These are phyloP conservation scores for Macropodus opercularis DNA, from an alignment of 2,797 vertebrate species.

Conservation along the genomic window DNA sequence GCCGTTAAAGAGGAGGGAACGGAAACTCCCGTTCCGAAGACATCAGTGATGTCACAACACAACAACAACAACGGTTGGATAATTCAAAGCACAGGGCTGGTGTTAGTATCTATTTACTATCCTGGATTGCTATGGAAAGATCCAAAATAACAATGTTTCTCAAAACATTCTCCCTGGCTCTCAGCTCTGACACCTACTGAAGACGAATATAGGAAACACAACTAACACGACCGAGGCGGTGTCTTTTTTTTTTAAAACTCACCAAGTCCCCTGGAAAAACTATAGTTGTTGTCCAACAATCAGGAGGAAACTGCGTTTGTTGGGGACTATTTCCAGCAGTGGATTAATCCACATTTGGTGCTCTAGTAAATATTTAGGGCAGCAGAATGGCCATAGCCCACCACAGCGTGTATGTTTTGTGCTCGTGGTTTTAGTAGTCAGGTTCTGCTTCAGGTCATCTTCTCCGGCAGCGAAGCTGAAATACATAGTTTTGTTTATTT, in stretches of 20 bases:
- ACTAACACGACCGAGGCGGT: not conserved
- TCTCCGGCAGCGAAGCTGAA: too few relatives aligned
- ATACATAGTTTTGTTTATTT: too few relatives aligned
- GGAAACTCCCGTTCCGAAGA: conserved; percentile 25
- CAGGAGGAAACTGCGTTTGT: not conserved
- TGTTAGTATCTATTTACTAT: not conserved
- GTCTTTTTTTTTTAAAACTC: not conserved
- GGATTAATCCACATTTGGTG: conserved; percentile 7
- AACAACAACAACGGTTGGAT: not conserved
- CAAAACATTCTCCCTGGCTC: too few relatives aligned
- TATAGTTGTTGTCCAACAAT: not conserved
- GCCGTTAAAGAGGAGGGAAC: conserved; percentile 35
- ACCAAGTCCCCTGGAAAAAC: not conserved
- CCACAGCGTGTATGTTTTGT: conserved; percentile 3
- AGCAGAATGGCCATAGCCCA: not conserved
- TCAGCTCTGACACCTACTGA: not conserved
- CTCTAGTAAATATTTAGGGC: not conserved
- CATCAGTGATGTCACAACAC: conserved; percentile 1
- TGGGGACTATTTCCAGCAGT: conserved; percentile 12
- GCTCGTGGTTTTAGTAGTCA: not conserved
- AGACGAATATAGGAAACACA: not conserved
- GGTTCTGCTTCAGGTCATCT: too few relatives aligned
- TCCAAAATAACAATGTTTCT: too few relatives aligned
- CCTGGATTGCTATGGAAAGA: conserved; percentile 9
- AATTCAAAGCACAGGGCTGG: not conserved